A percentile compares a stretch with the other conserved stretches of the same genome.
Evolutionary conservation across 2,797 vertebrate species (phyloP).

Genomic region (Acestrorhynchus altus): DNA sequence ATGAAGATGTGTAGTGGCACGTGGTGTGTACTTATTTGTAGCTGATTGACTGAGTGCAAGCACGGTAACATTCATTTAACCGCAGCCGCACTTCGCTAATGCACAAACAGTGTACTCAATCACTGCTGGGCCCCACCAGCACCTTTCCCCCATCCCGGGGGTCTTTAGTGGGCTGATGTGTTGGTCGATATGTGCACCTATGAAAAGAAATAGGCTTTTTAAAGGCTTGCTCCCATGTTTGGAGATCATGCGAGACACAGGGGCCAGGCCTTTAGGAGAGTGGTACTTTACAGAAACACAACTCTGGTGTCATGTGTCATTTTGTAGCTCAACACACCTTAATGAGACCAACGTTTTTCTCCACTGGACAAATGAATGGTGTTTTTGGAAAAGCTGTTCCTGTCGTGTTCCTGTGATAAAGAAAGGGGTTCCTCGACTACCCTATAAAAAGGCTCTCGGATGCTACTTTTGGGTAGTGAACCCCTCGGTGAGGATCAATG

Average conservation of each 20-base stretch:
- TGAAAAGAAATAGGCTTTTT: constrained; percentile 47
- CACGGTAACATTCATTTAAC: constrained; percentile 58
- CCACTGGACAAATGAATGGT: neutral
- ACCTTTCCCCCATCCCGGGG: constrained; percentile 14
- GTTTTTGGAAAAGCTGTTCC: no score
- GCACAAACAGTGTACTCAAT: constrained; percentile 61
- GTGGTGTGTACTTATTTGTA: constrained; percentile 48
- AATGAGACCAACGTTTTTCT: neutral
- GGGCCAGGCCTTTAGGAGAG: neutral
- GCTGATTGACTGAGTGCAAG: constrained; percentile 50
- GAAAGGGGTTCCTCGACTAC: no score
- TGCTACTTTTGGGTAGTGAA: no score
- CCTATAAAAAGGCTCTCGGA: no score
- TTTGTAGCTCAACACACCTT: neutral
- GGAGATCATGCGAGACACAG: neutral
- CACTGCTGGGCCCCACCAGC: constrained; percentile 47
- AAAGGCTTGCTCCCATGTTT: constrained; percentile 35
- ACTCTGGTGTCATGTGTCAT: neutral
- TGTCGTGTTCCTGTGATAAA: neutral
- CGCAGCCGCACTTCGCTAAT: constrained; percentile 59
- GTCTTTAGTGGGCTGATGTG: constrained; percentile 55
- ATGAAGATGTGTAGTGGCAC: constrained; percentile 29
- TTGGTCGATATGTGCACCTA: constrained; percentile 54
- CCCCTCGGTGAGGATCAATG: no score
- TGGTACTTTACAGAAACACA: neutral